Evolutionary conservation across 2,888 invertebrate genomes (phyloP).

Genomic region (Pinctada fucata): DNA sequence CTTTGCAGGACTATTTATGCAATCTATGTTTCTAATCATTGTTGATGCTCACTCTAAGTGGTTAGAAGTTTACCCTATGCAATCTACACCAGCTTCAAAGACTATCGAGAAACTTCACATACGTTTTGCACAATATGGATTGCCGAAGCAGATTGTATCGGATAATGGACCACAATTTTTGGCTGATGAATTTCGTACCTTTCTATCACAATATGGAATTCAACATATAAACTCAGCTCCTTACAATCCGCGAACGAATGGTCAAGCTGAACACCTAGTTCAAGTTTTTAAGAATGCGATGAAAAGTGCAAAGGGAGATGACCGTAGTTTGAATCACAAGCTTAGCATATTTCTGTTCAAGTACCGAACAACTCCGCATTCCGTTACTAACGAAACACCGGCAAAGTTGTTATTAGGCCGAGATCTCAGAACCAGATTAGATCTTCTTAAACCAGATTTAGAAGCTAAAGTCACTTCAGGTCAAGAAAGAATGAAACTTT

Average conservation of each 20-base stretch:
- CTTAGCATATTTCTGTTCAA: constrained; percentile 7
- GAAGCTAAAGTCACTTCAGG: not conserved
- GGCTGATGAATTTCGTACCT: constrained; percentile 23
- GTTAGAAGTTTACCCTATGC: constrained; percentile 27
- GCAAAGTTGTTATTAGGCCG: constrained; percentile 2
- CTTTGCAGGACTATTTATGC: constrained; percentile 27
- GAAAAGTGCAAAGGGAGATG: constrained; percentile 5
- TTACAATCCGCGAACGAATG: constrained; percentile 8
- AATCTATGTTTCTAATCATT: constrained; percentile 29
- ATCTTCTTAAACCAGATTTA: not conserved
- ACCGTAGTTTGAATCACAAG: not conserved
- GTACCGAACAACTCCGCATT: constrained; percentile 7
- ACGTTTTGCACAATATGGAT: constrained; percentile 25
- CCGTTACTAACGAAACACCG: constrained; percentile 4
- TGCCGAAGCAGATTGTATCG: constrained; percentile 27
- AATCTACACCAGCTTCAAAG: constrained; percentile 7
- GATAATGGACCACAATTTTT: constrained; percentile 41
- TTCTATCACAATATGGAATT: constrained; percentile 31
- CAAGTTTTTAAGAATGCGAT: constrained; percentile 10
- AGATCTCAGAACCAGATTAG: not conserved
- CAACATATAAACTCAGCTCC: constrained; percentile 34
- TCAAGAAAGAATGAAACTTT: constrained; percentile 6
- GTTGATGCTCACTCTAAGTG: constrained; percentile 36
- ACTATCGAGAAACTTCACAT: constrained; percentile 13
- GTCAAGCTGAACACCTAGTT: constrained; percentile 16